These are phyloP conservation scores for Penaeus monodon DNA, from an alignment of 2,888 invertebrate genomes.

Conservation along the genomic window DNA sequence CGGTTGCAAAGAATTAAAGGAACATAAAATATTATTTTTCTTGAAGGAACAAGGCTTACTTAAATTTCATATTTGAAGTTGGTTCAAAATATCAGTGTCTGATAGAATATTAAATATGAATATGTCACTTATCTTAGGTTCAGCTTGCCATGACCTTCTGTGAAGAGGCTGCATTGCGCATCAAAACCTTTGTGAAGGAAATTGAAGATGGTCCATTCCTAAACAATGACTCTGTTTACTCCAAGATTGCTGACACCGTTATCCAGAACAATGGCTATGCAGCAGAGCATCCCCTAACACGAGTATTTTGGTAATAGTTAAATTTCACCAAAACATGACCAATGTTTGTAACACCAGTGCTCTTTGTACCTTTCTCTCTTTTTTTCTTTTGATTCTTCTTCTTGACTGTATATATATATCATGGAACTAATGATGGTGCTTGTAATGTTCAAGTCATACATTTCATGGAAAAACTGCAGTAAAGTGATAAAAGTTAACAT, in stretches of 20 bases:
- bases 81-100: no score
- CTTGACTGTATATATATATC: no score
- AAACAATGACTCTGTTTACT: conserved; percentile 10
- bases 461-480: no score
- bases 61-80: no score
- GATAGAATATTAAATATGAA: background rate
- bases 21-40: no score
- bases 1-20: no score
- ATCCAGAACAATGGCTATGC: conserved; percentile 52
- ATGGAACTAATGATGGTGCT: no score
- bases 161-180: conserved; percentile 39
- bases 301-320: conserved; percentile 33
- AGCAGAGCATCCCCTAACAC: conserved; percentile 59
- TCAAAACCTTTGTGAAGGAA: conserved; percentile 36
- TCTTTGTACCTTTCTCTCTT: no score
- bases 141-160: conserved; percentile 51
- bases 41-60: no score
- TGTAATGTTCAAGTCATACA: no score
- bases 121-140: conserved; percentile 27
- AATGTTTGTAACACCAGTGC: background rate
- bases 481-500: no score
- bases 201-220: conserved; percentile 33
- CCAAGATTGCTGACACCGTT: conserved; percentile 37
- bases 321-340: background rate
- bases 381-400: no score